A percentile compares a stretch with the other conserved stretches of the same genome.
Evolutionary conservation across 1,140 invertebrate species (phyloP).

Genomic region (Zaprionus africanus): DNA sequence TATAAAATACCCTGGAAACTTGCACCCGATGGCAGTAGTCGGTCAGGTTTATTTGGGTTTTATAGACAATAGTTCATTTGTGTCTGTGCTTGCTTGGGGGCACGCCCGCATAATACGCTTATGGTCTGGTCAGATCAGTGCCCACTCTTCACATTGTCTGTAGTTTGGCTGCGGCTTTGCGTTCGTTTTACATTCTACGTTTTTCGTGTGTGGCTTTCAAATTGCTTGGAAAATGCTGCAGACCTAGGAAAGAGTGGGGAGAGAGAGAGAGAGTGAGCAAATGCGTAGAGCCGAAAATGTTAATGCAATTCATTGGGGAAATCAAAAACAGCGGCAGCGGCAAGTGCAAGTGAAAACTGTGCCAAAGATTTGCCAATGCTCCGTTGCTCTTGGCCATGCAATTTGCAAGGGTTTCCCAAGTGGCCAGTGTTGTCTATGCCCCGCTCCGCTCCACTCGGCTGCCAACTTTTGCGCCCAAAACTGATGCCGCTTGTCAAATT

Average conservation of each 20-base stretch:
- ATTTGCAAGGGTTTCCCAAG: slow-evolving; percentile 81
- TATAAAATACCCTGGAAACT: slow-evolving; percentile 2
- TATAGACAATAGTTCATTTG: slow-evolving; percentile 81
- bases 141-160: slow-evolving; percentile 27
- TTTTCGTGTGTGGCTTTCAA: slow-evolving; percentile 51
- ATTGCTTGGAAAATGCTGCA: slow-evolving; percentile 65
- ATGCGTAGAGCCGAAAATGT: slow-evolving; percentile 74
- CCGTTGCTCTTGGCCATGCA: slow-evolving; percentile 58
- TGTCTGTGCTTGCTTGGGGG: background rate
- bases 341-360: slow-evolving; percentile 77
- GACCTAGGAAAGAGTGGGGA: background rate
- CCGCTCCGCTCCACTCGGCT: background rate
- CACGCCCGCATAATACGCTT: slow-evolving; percentile 69
- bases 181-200: background rate
- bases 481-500: slow-evolving; percentile 70
- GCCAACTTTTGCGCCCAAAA: background rate
- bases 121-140: slow-evolving; percentile 35
- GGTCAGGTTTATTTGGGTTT: slow-evolving; percentile 43
- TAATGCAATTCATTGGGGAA: slow-evolving; percentile 81
- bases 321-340: slow-evolving; percentile 70
- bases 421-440: slow-evolving; percentile 42
- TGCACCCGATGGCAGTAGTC: slow-evolving; percentile 8
- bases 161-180: slow-evolving; percentile 26
- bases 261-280: background rate
- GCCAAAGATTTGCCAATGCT: slow-evolving; percentile 59